Evolutionary conservation across 2,797 vertebrate species (phyloP).

Genomic region (Aratinga solstitialis): DNA sequence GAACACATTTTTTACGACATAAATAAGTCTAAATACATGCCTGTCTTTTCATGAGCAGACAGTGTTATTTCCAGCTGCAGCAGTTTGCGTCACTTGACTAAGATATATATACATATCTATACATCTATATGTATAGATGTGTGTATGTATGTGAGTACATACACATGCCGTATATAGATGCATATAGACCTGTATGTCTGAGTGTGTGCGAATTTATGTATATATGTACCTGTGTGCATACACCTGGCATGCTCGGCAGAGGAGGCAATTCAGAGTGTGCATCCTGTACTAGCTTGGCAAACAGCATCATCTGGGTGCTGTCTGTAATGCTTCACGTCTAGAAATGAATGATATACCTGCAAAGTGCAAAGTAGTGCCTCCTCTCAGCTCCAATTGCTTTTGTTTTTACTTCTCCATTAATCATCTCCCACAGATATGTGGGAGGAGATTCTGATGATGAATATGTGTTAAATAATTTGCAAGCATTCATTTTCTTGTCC

Average conservation of each 20-base stretch:
- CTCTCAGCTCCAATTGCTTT: constrained; percentile 25
- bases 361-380: not conserved
- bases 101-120: constrained; percentile 54
- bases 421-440: constrained; percentile 24
- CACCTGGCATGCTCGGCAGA: not conserved
- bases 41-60: constrained; percentile 41
- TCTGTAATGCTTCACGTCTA: not conserved
- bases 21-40: constrained; percentile 21
- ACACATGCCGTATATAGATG: not conserved
- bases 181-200: not conserved
- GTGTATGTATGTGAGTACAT: not conserved
- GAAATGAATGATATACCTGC: not conserved
- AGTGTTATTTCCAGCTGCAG: constrained; percentile 62
- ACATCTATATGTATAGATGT: not conserved
- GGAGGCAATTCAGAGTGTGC: not conserved
- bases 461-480: constrained; percentile 61
- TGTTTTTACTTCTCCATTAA: constrained; percentile 51
- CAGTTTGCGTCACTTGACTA: constrained; percentile 55
- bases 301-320: not conserved
- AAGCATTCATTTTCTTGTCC: constrained; percentile 41
- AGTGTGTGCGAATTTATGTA: not conserved
- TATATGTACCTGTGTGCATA: not conserved
- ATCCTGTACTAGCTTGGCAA: not conserved
- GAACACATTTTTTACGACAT: constrained; percentile 19
- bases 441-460: constrained; percentile 48